Evolutionary conservation across 2,797 vertebrate species (phyloP).

Genomic region (Philypnodon macrostomus): DNA sequence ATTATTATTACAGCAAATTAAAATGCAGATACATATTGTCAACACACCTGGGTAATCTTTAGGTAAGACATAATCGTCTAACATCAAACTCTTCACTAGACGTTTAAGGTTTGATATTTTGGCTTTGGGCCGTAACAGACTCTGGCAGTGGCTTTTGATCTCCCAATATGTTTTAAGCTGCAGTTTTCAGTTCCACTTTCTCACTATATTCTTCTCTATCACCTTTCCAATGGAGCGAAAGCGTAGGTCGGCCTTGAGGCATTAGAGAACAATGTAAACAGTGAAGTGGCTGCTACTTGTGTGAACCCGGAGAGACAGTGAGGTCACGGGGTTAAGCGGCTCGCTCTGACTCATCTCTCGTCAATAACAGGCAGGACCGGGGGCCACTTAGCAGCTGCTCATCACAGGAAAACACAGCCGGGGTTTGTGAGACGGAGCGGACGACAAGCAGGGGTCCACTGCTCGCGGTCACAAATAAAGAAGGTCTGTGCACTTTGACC

Average conservation of each 20-base stretch:
- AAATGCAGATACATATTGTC: too few relatives aligned
- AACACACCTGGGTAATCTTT: too few relatives aligned
- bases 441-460: conserved; percentile 11
- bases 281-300: conserved; percentile 23
- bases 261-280: conserved; percentile 42
- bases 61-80: too few relatives aligned
- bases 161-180: neutral
- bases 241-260: conserved; percentile 19
- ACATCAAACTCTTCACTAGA: too few relatives aligned
- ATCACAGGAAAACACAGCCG: conserved; percentile 32
- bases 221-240: conserved; percentile 8
- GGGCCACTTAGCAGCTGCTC: conserved; percentile 41
- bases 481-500: conserved; percentile 40
- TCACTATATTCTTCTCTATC: neutral
- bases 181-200: neutral
- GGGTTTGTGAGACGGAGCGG: conserved; percentile 33
- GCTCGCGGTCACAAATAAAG: conserved; percentile 31
- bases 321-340: conserved; percentile 39
- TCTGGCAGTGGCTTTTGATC: neutral
- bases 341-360: conserved; percentile 38
- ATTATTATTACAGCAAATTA: too few relatives aligned
- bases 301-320: conserved; percentile 12
- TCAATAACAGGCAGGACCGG: conserved; percentile 27
- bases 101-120: too few relatives aligned
- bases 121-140: neutral